A percentile compares a stretch with the other conserved stretches of the same genome.
Evolutionary conservation across 2,797 vertebrate genomes (phyloP).

Genomic region (Eidolon dupreanum): DNA sequence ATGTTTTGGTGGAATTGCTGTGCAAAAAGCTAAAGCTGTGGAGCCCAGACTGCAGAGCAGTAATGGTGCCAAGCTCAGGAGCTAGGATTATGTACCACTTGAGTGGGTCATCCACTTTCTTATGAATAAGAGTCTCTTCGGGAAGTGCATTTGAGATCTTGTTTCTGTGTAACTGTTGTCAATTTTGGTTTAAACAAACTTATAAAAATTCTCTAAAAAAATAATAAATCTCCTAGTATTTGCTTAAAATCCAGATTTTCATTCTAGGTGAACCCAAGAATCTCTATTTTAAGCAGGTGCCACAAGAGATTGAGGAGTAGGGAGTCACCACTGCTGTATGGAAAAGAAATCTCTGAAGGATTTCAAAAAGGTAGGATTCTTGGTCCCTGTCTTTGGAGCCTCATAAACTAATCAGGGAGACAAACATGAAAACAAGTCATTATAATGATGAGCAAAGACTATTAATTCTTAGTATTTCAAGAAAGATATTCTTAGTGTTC

Average conservation of each 20-base stretch:
- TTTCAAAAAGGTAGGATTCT: neutral
- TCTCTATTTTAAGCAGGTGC: neutral
- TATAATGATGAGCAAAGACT: neutral
- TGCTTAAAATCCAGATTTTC: neutral
- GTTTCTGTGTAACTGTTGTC: too few species aligned
- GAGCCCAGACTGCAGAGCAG: neutral
- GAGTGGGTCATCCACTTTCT: neutral
- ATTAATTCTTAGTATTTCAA: neutral
- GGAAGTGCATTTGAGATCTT: too few species aligned
- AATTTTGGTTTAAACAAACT: too few species aligned
- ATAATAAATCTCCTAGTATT: neutral
- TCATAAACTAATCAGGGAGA: neutral
- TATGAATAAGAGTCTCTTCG: neutral
- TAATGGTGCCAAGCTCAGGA: neutral
- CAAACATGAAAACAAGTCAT: slow-evolving; percentile 16
- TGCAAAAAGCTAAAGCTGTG: neutral
- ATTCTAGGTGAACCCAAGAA: neutral
- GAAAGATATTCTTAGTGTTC: neutral
- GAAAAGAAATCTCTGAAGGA: neutral
- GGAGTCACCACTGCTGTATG: neutral
- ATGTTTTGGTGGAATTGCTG: neutral
- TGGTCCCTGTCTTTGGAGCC: neutral
- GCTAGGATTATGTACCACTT: neutral
- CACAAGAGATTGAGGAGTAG: neutral
- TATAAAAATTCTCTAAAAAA: too few species aligned